Base-by-base conservation (phyloP, 2,888 invertebrate species). In the Aphidoletes aphidimyza region DNA sequence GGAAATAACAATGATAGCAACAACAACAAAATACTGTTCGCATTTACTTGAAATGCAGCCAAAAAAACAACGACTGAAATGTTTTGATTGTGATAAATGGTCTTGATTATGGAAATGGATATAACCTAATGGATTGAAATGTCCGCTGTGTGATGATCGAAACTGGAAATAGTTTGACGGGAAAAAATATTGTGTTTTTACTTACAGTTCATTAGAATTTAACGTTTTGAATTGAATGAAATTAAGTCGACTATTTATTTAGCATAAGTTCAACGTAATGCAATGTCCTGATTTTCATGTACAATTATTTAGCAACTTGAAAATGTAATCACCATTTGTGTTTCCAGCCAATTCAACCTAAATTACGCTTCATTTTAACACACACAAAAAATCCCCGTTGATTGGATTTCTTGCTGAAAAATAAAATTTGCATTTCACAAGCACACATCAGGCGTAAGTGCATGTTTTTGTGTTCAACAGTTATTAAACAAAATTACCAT, bases 101-200 rank as follows among this genome's bases (percentile, higher is more conserved):
- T 69, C 30, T 69, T 69, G 30, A 69, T 30, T 69, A 69, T 69
- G 69, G 34, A 30, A 69, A 69, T 69, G 69, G 69, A 30, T 30
- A n/a, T n/a, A 69, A 69, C 14, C 34, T 69, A 69, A 69, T 69
- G 69, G 69, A 69, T 30, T 69, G 69, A 69, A 69, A 69, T 69
- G 69, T 30, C 69, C 69, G 69, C 6, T 69, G 69, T 17, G 9
- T 47, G 2, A 2, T 47, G 9, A 47, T 54, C 22, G n/a, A 6
- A 42, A 42, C 14, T 14, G 6, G 42, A 69, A 69, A 69, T 69
- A 30, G 34, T 69, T 30, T 34, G 14, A 30, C 69, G 69, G 14
- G 30, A 69, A 30, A 69, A 19, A 47, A 47, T 11, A 39, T 39
- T 11, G 5, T 5, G 39, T 39, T 39, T 11, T 39, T 39, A 11